Evolutionary conservation across 1,140 invertebrate genomes (phyloP), one percentile per base, ranked within the genome.

Genomic region (Thaumetopoea pityocampa): DNA sequence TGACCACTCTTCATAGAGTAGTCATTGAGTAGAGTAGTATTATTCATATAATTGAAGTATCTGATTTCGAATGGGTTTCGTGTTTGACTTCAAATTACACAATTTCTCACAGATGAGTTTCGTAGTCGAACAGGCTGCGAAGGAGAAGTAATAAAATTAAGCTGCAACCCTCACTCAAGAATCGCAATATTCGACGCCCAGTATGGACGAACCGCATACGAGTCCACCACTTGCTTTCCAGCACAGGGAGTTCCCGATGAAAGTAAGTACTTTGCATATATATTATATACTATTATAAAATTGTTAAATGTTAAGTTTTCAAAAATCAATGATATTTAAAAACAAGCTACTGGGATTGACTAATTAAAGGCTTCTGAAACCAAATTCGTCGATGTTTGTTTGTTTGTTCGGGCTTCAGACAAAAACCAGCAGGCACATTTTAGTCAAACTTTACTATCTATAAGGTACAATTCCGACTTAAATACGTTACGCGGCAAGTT

Each of bases 101-200:
- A 32, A 27, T 37, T 48, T 42, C 33, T 42, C 27, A 43, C 87
- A 97, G 96, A 93, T 79, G 93, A 96, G 67, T 97, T 97, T 77
- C 88, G 92, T 18, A 96, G 93, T 71, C 91, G 92, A 72, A 92
- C 94, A 6, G 93, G 91, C 2, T 97, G 96, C 71, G 93, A 97
- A 68, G 93, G 94, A 54, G 93, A 97, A 32, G 86, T 91, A 40
- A 89, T 96, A 46, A 90, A 92, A 68, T 85, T 96, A 56, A 88
- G 89, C 46, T 96, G 94, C 70, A 91, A 92, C 67, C 91, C 92
- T 1, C 90, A 92, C 54, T 90, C 91, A 1, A 88, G 96, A 51
- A 90, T 98, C 6, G 95, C 94, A 3, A 91, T 98, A 26, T 96
- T 94, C 72, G 94, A 94, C 26, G 95, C 95, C 2, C 91, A 91